Conservation (phyloP, 2,113 vertebrate genomes). For the Menidia beryllina region DNA sequence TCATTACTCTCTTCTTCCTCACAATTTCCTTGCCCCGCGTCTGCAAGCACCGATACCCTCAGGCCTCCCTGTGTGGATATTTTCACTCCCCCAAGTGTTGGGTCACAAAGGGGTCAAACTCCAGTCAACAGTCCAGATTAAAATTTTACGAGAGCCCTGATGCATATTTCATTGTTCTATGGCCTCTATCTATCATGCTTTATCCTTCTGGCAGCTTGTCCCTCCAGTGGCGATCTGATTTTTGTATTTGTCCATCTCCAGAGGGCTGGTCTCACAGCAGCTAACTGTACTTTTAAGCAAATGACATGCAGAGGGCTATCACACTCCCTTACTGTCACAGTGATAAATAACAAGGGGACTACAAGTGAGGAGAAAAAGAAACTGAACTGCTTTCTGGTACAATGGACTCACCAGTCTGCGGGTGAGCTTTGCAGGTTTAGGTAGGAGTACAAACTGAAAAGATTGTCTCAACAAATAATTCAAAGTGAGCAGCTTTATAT, state of each 20-base stretch:
- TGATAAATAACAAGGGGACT: constrained; percentile 9
- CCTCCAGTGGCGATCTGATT: constrained; percentile 2
- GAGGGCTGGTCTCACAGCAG: constrained; percentile 10
- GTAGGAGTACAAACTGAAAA: constrained; percentile 12
- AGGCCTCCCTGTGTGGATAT: constrained; percentile 49
- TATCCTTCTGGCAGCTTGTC: constrained; percentile 46
- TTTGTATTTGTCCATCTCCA: constrained; percentile 40
- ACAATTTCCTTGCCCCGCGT: constrained; percentile 40
- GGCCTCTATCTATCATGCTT: constrained; percentile 60
- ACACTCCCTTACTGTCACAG: constrained; percentile 21
- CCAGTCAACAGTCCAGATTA: constrained; percentile 77
- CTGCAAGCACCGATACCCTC: constrained; percentile 26
- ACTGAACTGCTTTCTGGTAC: neutral
- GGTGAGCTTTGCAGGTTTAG: neutral
- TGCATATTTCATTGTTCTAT: constrained; percentile 78
- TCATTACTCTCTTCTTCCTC: constrained; percentile 61
- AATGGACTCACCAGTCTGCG: constrained; percentile 4
- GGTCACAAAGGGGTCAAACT: constrained; percentile 74
- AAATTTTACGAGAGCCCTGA: constrained; percentile 73
- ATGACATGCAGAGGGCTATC: constrained; percentile 21
- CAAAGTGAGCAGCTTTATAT: constrained; percentile 15
- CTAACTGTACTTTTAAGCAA: constrained; percentile 36
- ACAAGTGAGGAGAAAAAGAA: neutral
- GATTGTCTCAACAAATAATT: constrained; percentile 8
- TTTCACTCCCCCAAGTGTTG: constrained; percentile 70